Conservation (phyloP, 2,888 invertebrate genomes). For the Spodoptera picta region DNA sequence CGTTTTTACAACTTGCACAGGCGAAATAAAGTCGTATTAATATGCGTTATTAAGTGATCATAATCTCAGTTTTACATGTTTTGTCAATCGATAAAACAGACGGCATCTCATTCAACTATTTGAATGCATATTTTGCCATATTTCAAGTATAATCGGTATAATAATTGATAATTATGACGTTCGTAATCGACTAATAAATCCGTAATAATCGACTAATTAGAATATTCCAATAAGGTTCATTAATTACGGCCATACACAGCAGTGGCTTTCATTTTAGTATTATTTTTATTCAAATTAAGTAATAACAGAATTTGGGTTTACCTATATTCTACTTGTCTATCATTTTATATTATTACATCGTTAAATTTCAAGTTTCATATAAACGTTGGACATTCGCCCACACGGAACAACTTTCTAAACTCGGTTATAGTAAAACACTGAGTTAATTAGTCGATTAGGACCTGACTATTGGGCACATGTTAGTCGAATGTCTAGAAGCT, state of each 20-base stretch:
- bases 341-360: conserved; percentile 50
- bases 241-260: conserved; percentile 14
- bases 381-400: conserved; percentile 53
- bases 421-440: conserved; percentile 49
- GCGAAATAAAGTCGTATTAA: conserved; percentile 40
- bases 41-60: conserved; percentile 23
- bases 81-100: conserved; percentile 17
- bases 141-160: conserved; percentile 10
- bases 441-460: conserved; percentile 58
- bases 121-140: conserved; percentile 17
- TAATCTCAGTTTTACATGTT: conserved; percentile 27
- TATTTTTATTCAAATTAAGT: conserved; percentile 54
- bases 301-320: conserved; percentile 41
- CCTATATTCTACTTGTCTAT: conserved; percentile 41
- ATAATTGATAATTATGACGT: conserved; percentile 20
- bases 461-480: conserved; percentile 46
- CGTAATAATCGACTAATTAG: conserved; percentile 31
- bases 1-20: conserved; percentile 29
- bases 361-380: conserved; percentile 54
- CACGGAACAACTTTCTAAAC: conserved; percentile 59
- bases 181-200: conserved; percentile 36
- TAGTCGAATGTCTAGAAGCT: conserved; percentile 32
- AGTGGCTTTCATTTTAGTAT: conserved; percentile 35
- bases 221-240: conserved; percentile 16
- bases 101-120: conserved; percentile 14